A percentile compares a stretch with the other conserved stretches of the same genome.
Conservation (phyloP, 2,113 vertebrate species). For the Phalacrocorax brasilianus region DNA sequence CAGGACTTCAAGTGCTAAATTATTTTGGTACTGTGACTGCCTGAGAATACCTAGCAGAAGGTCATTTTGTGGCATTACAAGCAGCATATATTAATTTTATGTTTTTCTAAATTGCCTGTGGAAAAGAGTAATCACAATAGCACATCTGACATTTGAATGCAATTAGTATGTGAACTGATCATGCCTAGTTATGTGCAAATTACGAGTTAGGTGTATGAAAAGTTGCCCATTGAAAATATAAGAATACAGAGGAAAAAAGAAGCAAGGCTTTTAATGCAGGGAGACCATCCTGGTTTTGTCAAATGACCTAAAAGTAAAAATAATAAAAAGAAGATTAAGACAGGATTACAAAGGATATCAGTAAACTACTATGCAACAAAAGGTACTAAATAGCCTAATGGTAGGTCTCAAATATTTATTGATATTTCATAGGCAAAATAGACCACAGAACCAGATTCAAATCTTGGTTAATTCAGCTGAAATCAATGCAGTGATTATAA, state of each 20-base stretch:
- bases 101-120: neutral
- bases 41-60: neutral
- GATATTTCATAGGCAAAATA: neutral
- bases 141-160: neutral
- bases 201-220: neutral
- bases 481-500: neutral
- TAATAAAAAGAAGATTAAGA: neutral
- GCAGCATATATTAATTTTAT: neutral
- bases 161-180: neutral
- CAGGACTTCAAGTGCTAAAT: neutral
- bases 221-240: neutral
- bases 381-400: neutral
- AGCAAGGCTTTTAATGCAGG: neutral
- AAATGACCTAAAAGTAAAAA: neutral
- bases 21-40: neutral
- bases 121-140: neutral
- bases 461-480: neutral
- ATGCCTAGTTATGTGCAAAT: neutral
- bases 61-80: neutral
- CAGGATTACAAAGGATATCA: neutral
- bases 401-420: neutral
- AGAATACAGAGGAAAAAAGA: neutral
- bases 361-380: neutral
- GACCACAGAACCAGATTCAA: neutral
- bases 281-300: neutral